Evolutionary conservation across 1,140 invertebrate species (phyloP), one percentile per base, ranked within the genome.

Genomic region (Radopholus similis): DNA sequence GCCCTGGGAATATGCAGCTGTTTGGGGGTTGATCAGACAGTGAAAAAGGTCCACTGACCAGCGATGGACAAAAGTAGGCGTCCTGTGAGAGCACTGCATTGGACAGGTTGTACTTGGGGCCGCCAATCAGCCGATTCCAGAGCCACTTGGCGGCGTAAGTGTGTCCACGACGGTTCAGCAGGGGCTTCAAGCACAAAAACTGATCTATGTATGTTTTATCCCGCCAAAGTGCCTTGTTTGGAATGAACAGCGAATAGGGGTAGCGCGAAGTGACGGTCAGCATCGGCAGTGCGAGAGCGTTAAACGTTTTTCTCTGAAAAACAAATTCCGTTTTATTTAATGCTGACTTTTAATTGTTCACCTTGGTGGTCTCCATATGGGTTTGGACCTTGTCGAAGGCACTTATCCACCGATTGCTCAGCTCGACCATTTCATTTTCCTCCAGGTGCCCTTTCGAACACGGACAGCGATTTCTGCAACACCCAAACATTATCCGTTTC

Each of bases 131-230:
- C 8, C 78, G 71, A 70, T 81, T 81, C 78, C 78, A 81, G 9
- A 81, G 63, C 77, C 77, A 81, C 68, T 81, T 81, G 28, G 78
- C 70, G 4, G 81, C 81, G 53, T 82, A 81, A 21, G 68, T 80
- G 55, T 78, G 76, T 1, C 75, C 68, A n/a, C 58, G 64, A 4
- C 63, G 18, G 32, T 64, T 64, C 11, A 64, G 13, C 8, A 64
- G 37, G 4, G 63, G 63, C 63, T 62, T 18, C 40, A 62, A 57
- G 2, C 15, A 21, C 2, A 57, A 38, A 57, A 4, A 2, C 11
- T 30, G 23, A 11, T 57, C 28, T 55, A 32, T 4, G 9, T 57
- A 6, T 47, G 5, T 23, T 47, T 47, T 47, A 57, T 28, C 13
- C 15, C 26, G 4, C 28, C 55, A 40, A 47, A 37, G 8, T 47